phyloP scores from a whole-genome alignment of 2,797 vertebrate species.

The Hybognathus amarus region DNA sequence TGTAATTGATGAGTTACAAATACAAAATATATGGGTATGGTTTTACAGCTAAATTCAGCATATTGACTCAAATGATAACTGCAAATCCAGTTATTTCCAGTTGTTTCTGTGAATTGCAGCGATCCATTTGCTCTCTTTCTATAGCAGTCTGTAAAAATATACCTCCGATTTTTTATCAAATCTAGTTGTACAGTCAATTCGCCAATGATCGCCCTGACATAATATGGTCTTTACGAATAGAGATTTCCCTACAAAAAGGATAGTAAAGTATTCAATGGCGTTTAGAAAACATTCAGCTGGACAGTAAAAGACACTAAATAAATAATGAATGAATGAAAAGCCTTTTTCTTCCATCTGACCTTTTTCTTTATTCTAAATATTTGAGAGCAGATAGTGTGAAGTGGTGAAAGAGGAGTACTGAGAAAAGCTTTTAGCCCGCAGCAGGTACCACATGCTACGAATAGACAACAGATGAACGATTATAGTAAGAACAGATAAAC shows the following conservation, averaged over 20 bases:
- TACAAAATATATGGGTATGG: too few species aligned
- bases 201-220: conserved; percentile 25
- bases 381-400: conserved; percentile 58
- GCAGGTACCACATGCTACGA: conserved; percentile 44
- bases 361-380: conserved; percentile 66
- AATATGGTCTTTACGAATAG: background rate
- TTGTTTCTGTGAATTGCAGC: too few species aligned
- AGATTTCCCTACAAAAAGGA: conserved; percentile 2
- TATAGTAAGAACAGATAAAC: conserved; percentile 6
- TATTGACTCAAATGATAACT: too few species aligned
- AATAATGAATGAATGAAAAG: conserved; percentile 31
- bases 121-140: too few species aligned
- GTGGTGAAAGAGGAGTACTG: conserved; percentile 31
- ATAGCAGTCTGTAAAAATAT: too few species aligned
- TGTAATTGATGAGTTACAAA: too few species aligned
- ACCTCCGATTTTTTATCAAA: too few species aligned
- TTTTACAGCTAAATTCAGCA: too few species aligned
- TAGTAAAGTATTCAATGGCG: conserved; percentile 8
- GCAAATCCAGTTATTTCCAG: too few species aligned
- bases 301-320: conserved; percentile 42
- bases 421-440: conserved; percentile 55
- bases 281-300: conserved; percentile 21
- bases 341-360: conserved; percentile 36
- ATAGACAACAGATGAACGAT: conserved; percentile 42
- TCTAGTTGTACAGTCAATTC: too few species aligned